These are phyloP conservation scores for Pristionchus fissidentatus DNA, from an alignment of 2,888 invertebrate species.

Conservation along the genomic window DNA sequence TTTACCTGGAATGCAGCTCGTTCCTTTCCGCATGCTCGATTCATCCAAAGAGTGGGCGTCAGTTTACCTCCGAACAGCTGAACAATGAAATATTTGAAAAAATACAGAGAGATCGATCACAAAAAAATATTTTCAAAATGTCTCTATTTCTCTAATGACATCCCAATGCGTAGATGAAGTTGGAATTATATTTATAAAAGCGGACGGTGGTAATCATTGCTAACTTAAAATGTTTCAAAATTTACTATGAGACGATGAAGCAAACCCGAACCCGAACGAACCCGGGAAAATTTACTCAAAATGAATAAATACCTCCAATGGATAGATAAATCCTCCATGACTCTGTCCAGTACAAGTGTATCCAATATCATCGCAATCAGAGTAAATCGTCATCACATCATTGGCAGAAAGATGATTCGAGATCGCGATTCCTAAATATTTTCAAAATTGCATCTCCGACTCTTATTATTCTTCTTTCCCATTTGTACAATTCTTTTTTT, in stretches of 20 bases:
- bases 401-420: conserved; percentile 43
- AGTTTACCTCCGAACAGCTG: conserved; percentile 50
- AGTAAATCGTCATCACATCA: conserved; percentile 46
- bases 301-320: conserved; percentile 21
- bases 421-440: conserved; percentile 31
- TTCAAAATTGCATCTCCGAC: too few species aligned
- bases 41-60: conserved; percentile 57
- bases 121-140: neutral
- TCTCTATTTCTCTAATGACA: neutral
- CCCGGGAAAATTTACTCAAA: neutral
- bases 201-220: too few species aligned
- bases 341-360: conserved; percentile 44
- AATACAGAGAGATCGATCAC: too few species aligned
- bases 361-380: conserved; percentile 41
- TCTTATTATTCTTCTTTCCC: too few species aligned
- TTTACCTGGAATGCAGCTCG: conserved; percentile 24
- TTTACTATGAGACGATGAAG: too few species aligned
- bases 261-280: too few species aligned
- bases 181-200: too few species aligned
- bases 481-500: too few species aligned
- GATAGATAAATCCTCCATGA: conserved; percentile 46
- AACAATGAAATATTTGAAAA: neutral
- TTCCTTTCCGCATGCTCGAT: conserved; percentile 50
- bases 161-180: too few species aligned
- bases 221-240: too few species aligned